phyloP scores from a whole-genome alignment of 1,140 invertebrate species.

The Drosophila hydei region DNA sequence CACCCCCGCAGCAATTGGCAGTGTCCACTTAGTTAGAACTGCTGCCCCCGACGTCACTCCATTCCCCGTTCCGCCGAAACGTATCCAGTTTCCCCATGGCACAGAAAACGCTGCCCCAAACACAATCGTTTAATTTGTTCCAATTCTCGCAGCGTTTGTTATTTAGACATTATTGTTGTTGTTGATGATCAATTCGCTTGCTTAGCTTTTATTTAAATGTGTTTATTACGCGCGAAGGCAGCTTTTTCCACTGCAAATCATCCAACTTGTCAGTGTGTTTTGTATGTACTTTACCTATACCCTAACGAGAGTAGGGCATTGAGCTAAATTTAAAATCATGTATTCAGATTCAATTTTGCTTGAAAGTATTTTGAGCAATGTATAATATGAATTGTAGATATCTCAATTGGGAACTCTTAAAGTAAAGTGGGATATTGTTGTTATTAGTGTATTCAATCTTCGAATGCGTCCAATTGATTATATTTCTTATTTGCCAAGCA shows the following conservation, averaged over 20 bases:
- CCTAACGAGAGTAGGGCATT: neutral
- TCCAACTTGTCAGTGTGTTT: constrained; percentile 1
- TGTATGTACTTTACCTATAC: neutral
- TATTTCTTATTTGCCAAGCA: neutral
- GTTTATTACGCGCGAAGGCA: constrained; percentile 72
- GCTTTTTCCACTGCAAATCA: constrained; percentile 34
- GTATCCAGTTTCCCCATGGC: constrained; percentile 43
- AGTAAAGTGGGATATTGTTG: neutral
- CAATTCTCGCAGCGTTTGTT: constrained; percentile 50
- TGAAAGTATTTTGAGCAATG: too few species aligned
- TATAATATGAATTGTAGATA: too few species aligned
- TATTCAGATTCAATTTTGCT: neutral
- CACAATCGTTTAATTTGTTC: constrained; percentile 60
- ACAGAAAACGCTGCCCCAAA: constrained; percentile 26
- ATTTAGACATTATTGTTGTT: constrained; percentile 18
- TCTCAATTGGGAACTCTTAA: too few species aligned
- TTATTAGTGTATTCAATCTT: neutral
- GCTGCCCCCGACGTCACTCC: neutral
- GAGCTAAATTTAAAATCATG: neutral
- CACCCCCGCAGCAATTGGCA: constrained; percentile 34
- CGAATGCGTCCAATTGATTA: neutral
- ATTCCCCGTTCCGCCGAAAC: constrained; percentile 2
- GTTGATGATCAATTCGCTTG: constrained; percentile 75
- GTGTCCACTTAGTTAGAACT: constrained; percentile 1
- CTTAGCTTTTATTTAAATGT: constrained; percentile 72